Conservation (phyloP, 1,140 invertebrate species). For the Phortica variegata region DNA sequence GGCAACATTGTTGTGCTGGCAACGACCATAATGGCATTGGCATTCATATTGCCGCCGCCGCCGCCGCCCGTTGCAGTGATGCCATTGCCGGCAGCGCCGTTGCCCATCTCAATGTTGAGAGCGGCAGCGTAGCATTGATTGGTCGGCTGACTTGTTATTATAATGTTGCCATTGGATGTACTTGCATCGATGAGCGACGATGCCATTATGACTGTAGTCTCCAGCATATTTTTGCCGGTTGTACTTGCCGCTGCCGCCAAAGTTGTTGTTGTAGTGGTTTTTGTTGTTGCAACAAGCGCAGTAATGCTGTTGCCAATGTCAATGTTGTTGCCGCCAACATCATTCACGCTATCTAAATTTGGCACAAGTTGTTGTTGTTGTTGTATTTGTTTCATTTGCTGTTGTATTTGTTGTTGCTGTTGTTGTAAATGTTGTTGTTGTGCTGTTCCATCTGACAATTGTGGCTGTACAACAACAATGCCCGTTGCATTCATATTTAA, state of each 20-base stretch:
- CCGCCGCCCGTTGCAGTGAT: constrained; percentile 8
- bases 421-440: constrained; percentile 13
- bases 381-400: constrained; percentile 4
- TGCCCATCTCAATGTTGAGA: background rate
- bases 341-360: constrained; percentile 3
- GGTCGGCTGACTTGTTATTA: too few species aligned
- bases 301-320: constrained; percentile 2
- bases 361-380: constrained; percentile 11
- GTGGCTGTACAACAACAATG: background rate
- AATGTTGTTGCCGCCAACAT: background rate
- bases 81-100: constrained; percentile 31
- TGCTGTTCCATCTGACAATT: background rate
- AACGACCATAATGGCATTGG: too few species aligned
- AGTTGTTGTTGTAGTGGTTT: constrained; percentile 16
- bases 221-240: constrained; percentile 8
- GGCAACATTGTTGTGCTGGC: too few species aligned
- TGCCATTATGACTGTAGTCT: constrained; percentile 3
- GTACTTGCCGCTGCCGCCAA: constrained; percentile 6
- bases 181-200: background rate
- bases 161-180: constrained; percentile 36
- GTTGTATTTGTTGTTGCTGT: constrained; percentile 9
- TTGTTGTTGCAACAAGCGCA: background rate
- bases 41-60: constrained; percentile 10
- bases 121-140: constrained; percentile 11
- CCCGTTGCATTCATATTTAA: constrained; percentile 44